Percentiles rank a stretch among this genome's conserved stretches.
phyloP scores from a whole-genome alignment of 1,140 invertebrate genomes.

The Calliopsis andreniformis region DNA sequence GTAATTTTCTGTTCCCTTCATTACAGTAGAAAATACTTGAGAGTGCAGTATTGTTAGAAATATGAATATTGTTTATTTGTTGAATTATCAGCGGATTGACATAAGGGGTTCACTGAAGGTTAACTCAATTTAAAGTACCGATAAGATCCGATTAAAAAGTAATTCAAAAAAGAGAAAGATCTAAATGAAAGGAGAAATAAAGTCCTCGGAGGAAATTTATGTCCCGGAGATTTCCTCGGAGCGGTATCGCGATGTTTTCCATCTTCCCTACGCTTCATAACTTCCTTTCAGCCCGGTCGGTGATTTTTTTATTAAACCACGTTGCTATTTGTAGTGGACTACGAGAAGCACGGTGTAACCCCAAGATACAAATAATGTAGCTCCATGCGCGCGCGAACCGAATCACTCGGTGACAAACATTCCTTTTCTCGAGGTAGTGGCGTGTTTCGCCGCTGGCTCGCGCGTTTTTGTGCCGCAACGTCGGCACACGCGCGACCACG shows the following conservation, averaged over 20 bases:
- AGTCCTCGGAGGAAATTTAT: conserved; percentile 23
- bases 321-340: conserved; percentile 71
- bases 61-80: too few relatives aligned
- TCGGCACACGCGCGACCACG: not conserved
- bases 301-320: conserved; percentile 65
- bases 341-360: conserved; percentile 62
- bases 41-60: too few relatives aligned
- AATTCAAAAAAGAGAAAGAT: not conserved
- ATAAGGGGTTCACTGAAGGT: too few relatives aligned
- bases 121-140: not conserved
- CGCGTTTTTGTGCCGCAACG: conserved; percentile 50
- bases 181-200: conserved; percentile 7
- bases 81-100: too few relatives aligned
- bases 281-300: conserved; percentile 41
- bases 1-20: too few relatives aligned
- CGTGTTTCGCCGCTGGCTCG: conserved; percentile 45
- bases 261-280: conserved; percentile 59
- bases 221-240: not conserved
- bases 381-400: conserved; percentile 64
- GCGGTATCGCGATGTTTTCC: conserved; percentile 39
- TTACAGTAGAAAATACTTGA: too few relatives aligned
- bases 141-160: not conserved
- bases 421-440: conserved; percentile 19
- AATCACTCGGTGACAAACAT: conserved; percentile 73
- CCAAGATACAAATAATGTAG: conserved; percentile 71